Evolutionary conservation across 2,888 invertebrate genomes (phyloP), one percentile per base, ranked within the genome.

Genomic region (Rhimphoctona megacephalus): DNA sequence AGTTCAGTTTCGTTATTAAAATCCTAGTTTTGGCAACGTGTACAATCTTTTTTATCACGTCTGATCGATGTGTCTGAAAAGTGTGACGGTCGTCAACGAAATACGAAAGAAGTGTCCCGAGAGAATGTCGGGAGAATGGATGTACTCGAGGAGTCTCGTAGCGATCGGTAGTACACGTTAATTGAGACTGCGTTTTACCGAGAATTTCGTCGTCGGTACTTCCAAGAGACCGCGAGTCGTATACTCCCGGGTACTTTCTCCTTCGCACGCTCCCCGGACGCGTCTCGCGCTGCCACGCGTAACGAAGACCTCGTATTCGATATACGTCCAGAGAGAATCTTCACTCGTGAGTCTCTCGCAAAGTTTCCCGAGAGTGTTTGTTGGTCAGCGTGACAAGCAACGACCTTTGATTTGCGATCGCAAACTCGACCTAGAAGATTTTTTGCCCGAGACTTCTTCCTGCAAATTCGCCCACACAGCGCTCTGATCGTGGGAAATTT

Each of bases 141-240:
- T 67, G 73, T 72, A 70, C 49, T 77, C n/a, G 17, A 64, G 66
- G n/a, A 57, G 30, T 30, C 36, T 77, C 64, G 66, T 36, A 49
- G 43, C 54, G 54, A 73, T 72, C 66, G 67, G 70, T 72, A 67
- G 36, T 83, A 73, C 64, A 72, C 86, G 86, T 86, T 86, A 86
- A 86, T 86, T 86, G 86, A 86, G 86, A 83, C 83, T 86, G 86
- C 86, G 86, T 86, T 86, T 86, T 86, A 86, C 86, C 49, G 86
- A 80, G 86, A 86, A 86, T 86, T 78, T 86, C 83, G 86, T 86
- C 86, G 83, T 86, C 72, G 49, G 54, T 72, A 83, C 80, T 86
- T 86, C 83, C 86, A 86, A 86, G 86, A 86, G 86, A 49, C 80
- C 83, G 83, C 86, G 70, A 72, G 61, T 30, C 52, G 33, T 54